A percentile compares a stretch with the other conserved stretches of the same genome.
Conservation (phyloP, 1,140 invertebrate species). For the Tetramorium simillimum region DNA sequence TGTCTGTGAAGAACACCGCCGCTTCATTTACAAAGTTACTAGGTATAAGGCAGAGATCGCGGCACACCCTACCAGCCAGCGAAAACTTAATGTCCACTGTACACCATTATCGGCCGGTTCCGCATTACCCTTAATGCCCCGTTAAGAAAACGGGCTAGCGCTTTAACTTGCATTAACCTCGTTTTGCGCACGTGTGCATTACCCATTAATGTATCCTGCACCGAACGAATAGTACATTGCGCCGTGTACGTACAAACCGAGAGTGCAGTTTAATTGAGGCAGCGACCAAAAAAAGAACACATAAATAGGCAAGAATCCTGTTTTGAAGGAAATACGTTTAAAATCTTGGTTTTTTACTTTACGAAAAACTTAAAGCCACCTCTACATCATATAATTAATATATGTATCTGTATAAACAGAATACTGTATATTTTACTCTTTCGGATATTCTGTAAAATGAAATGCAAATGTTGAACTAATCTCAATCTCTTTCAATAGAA, state of each 20-base stretch:
- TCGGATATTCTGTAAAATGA: background rate
- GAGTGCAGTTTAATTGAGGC: conserved; percentile 7
- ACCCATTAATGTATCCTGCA: background rate
- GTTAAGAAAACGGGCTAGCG: conserved; percentile 42
- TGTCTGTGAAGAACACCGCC: conserved; percentile 49
- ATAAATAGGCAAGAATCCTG: background rate
- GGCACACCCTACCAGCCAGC: conserved; percentile 12
- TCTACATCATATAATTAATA: background rate
- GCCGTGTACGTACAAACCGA: background rate
- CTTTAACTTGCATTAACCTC: conserved; percentile 55
- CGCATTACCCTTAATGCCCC: conserved; percentile 63
- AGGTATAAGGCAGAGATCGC: conserved; percentile 63
- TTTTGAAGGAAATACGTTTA: background rate
- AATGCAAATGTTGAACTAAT: background rate
- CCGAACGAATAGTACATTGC: background rate
- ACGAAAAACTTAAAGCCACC: background rate
- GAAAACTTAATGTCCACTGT: conserved; percentile 62
- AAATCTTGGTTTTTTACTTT: background rate
- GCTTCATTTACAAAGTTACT: conserved; percentile 57
- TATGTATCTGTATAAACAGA: background rate
- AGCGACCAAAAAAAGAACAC: background rate
- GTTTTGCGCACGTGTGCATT: conserved; percentile 46
- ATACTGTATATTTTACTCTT: background rate
- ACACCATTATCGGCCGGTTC: conserved; percentile 43
- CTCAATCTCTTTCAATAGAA: background rate